These are phyloP conservation scores for Sciaenops ocellatus DNA, from an alignment of 2,797 vertebrate genomes.

Conservation along the genomic window DNA sequence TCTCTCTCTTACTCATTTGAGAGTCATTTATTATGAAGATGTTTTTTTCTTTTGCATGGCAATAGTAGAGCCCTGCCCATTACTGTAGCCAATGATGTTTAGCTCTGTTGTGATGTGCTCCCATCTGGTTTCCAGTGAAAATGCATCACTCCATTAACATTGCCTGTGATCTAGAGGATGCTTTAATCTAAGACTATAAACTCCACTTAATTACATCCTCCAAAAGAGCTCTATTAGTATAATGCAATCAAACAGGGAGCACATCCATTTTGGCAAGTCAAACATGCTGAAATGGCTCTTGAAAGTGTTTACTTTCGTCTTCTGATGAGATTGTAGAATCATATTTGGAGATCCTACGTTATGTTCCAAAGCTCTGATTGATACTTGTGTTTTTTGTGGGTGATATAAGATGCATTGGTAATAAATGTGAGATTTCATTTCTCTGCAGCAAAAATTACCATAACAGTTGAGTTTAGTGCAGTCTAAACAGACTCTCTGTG, in stretches of 20 bases:
- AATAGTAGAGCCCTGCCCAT: slow-evolving; percentile 54
- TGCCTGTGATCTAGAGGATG: slow-evolving; percentile 87
- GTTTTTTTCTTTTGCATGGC: slow-evolving; percentile 67
- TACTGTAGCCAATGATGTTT: slow-evolving; percentile 73
- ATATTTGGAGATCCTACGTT: slow-evolving; percentile 55
- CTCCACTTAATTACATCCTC: slow-evolving; percentile 88
- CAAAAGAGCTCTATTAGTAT: slow-evolving; percentile 83
- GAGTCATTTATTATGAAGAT: slow-evolving; percentile 59
- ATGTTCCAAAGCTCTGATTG: slow-evolving; percentile 50
- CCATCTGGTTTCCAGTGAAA: slow-evolving; percentile 88
- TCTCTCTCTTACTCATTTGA: slow-evolving; percentile 43
- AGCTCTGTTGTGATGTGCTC: slow-evolving; percentile 78
- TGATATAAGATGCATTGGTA: slow-evolving; percentile 50
- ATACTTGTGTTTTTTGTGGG: slow-evolving; percentile 52
- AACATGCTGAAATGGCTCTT: slow-evolving; percentile 72
- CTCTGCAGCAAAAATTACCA: slow-evolving; percentile 51
- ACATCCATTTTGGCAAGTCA: slow-evolving; percentile 79
- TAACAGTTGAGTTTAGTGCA: slow-evolving; percentile 59
- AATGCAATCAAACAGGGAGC: slow-evolving; percentile 84
- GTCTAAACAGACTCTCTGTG: slow-evolving; percentile 72
- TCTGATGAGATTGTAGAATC: slow-evolving; percentile 69
- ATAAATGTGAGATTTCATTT: slow-evolving; percentile 50
- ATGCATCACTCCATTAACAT: slow-evolving; percentile 87
- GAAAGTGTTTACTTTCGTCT: slow-evolving; percentile 74
- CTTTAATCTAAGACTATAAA: slow-evolving; percentile 91